Conservation (phyloP, 2,113 vertebrate species). For the Atractosteus spatula region DNA sequence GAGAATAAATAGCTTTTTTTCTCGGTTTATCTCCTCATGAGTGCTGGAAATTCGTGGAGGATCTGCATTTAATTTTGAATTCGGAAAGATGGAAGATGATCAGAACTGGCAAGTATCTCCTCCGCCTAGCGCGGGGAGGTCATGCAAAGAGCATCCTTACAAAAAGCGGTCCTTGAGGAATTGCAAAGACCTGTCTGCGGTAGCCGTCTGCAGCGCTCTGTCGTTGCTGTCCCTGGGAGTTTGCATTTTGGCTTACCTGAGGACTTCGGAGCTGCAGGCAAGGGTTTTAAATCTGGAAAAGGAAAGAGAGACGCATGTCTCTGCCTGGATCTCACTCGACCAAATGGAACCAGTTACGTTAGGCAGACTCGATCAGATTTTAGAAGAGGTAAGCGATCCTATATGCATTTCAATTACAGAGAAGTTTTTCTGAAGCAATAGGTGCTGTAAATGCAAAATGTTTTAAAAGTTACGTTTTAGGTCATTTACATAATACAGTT, state of each 20-base stretch:
- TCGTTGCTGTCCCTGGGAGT: constrained; percentile 56
- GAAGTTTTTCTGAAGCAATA: no score
- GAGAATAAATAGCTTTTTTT: neutral
- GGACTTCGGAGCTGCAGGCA: constrained; percentile 58
- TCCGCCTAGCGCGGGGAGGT: constrained; percentile 31
- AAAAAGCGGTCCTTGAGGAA: constrained; percentile 38
- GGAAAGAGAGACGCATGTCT: constrained; percentile 46
- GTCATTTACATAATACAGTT: no score
- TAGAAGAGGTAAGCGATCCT: constrained; percentile 37
- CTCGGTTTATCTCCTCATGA: constrained; percentile 22
- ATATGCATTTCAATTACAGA: no score
- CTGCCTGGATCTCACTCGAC: constrained; percentile 59
- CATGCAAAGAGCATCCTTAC: constrained; percentile 26
- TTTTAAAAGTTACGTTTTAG: no score
- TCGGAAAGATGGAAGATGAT: constrained; percentile 50
- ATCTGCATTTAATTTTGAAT: neutral
- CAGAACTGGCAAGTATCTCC: constrained; percentile 34
- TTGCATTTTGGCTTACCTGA: constrained; percentile 53
- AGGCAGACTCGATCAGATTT: constrained; percentile 56
- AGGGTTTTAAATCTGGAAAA: constrained; percentile 61
- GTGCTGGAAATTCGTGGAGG: constrained; percentile 25
- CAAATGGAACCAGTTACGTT: constrained; percentile 66
- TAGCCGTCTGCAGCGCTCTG: constrained; percentile 39
- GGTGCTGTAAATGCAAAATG: no score
- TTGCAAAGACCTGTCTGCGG: constrained; percentile 38